Evolutionary conservation across 2,113 vertebrate species (phyloP), one percentile per base, ranked within the genome.

Genomic region (Datnioides undecimradiatus): DNA sequence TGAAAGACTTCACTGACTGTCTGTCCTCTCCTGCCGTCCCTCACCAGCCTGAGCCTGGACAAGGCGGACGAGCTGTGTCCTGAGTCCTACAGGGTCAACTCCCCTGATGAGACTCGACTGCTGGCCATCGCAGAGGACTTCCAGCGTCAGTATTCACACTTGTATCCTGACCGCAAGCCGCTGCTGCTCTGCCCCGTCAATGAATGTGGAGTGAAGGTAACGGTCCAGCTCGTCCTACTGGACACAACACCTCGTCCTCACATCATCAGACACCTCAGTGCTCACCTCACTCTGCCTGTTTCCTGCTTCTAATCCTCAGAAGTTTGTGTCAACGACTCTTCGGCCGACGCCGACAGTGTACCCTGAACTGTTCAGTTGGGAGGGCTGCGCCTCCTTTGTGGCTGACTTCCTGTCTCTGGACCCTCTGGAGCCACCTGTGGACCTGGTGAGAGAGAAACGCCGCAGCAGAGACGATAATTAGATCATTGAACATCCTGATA

Each of bases 271-370:
- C 19, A 6, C 12, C 33, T 2, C 13, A 5, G n/a, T n/a, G n/a
- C n/a, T n/a, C n/a, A n/a, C n/a, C n/a, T n/a, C n/a, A n/a, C 48
- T 52, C 21, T 54, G 34, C 51, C 6, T 25, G 4, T n/a, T 8
- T 0, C 29, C 1, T 52, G 3, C 48, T 8, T 80, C 33, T 62
- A 5, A 38, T 62, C 3, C 87, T 73, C 79, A 99, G 98, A 99
- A 99, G 87, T 98, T 98, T 80, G 96, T 99, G 74, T 97, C 97
- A 40, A 97, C 96, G 0, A 96, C 96, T 0, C 23, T 99, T 58
- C 95, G 95, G 33, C 96, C 95, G 52, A 96, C 96, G 0, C 59
- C 95, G 27, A 84, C 96, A 13, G 83, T 90, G 3, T 93, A 94
- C 57, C 68, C 90, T 0, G 94, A 97, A 5, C 87, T 99, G 31